These are phyloP conservation scores for Chelmon rostratus DNA, from an alignment of 2,797 vertebrate species.

Conservation along the genomic window DNA sequence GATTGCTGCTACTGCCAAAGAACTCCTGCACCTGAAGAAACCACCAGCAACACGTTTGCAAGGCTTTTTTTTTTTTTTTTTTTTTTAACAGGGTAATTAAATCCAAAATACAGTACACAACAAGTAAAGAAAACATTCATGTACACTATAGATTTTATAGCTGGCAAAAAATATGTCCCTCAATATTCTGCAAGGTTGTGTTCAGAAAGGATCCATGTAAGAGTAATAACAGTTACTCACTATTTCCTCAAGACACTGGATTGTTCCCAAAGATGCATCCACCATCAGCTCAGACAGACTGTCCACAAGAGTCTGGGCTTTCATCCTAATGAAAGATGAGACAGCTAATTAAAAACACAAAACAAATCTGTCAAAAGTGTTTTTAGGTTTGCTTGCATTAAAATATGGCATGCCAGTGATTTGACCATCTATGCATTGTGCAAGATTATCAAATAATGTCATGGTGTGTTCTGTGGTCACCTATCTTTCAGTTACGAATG, in stretches of 20 bases:
- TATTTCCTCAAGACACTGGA: slow-evolving; percentile 97
- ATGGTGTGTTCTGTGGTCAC: background rate
- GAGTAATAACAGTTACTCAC: slow-evolving; percentile 83
- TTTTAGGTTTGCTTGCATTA: background rate
- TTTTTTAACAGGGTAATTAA: background rate
- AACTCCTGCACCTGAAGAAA: slow-evolving; percentile 92
- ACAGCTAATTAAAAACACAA: slow-evolving; percentile 3
- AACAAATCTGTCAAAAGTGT: background rate
- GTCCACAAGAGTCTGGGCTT: slow-evolving; percentile 90
- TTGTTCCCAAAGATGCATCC: slow-evolving; percentile 90
- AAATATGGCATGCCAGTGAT: background rate
- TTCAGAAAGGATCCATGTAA: slow-evolving; percentile 3
- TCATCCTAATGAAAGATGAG: slow-evolving; percentile 81
- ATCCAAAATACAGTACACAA: background rate
- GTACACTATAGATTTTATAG: background rate
- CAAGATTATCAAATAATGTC: background rate
- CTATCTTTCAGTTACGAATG: background rate
- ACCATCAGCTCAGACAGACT: slow-evolving; percentile 93
- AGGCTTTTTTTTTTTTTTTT: background rate
- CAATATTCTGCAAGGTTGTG: background rate
- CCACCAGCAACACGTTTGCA: slow-evolving; percentile 21
- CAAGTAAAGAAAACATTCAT: background rate
- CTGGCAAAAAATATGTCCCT: background rate
- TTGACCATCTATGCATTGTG: background rate
- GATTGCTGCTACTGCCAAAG: slow-evolving; percentile 88